These are phyloP conservation scores for Rhaphigaster nebulosa DNA, from an alignment of 2,888 invertebrate genomes.

Conservation along the genomic window DNA sequence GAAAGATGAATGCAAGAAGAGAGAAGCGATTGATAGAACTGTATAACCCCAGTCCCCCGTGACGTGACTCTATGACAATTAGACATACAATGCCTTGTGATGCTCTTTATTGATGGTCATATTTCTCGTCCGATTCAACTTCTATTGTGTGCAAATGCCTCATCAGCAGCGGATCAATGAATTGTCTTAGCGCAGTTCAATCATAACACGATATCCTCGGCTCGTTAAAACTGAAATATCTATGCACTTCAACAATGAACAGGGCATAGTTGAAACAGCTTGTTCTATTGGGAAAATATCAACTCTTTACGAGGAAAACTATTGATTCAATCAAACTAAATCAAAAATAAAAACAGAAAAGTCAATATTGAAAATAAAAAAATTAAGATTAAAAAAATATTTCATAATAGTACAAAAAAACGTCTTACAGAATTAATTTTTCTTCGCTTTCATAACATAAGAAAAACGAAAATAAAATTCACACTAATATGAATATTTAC, in stretches of 20 bases:
- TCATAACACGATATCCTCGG: background rate
- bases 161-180: slow-evolving; percentile 1
- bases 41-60: background rate
- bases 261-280: no score
- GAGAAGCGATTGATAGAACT: background rate
- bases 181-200: background rate
- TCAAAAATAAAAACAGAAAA: no score
- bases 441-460: no score
- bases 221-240: background rate
- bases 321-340: no score
- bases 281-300: no score
- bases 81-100: background rate
- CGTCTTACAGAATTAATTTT: no score
- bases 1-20: background rate
- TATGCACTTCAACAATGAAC: background rate
- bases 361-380: no score
- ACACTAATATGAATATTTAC: no score
- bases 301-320: no score
- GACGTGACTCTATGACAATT: background rate
- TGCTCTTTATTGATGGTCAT: background rate
- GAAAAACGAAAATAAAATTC: no score
- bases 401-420: no score
- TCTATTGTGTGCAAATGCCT: slow-evolving; percentile 10
- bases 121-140: background rate
- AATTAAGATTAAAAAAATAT: no score